A percentile compares a stretch with the other conserved stretches of the same genome.
Conservation (phyloP, 2,113 vertebrate species). For the Nicator chloris region DNA sequence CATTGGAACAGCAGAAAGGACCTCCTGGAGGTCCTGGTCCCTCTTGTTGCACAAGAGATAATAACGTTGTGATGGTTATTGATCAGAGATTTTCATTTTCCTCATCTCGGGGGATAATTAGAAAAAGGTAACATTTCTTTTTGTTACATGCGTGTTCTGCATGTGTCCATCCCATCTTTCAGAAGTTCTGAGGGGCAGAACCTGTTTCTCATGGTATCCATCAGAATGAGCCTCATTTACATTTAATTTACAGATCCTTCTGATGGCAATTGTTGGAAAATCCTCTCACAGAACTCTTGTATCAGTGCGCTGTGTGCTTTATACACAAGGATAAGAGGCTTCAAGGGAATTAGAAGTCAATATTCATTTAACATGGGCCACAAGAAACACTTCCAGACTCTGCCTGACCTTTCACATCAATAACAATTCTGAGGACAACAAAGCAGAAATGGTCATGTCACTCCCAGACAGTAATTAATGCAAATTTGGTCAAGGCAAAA, state of each 20-base stretch:
- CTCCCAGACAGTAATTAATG: conserved; percentile 3
- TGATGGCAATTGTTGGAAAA: not conserved
- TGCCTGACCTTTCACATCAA: not conserved
- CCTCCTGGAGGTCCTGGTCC: not conserved
- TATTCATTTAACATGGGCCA: not conserved
- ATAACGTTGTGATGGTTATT: not conserved
- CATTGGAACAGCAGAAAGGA: not conserved
- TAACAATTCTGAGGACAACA: not conserved
- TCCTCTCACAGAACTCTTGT: not conserved
- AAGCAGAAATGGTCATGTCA: not conserved
- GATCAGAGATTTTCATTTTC: not conserved
- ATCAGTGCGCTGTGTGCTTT: not conserved
- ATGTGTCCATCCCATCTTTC: not conserved
- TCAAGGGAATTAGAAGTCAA: not conserved
- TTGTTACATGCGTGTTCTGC: not conserved
- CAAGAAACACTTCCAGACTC: not conserved
- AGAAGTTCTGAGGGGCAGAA: not conserved
- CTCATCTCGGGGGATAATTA: not conserved
- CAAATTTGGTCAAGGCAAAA: not conserved
- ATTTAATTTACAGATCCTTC: not conserved
- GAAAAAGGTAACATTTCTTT: not conserved
- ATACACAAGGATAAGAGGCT: not conserved
- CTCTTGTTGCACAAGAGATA: not conserved
- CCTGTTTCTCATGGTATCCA: not conserved
- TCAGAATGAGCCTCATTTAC: not conserved